Conservation (phyloP, 2,113 vertebrate genomes). For the Misgurnus anguillicaudatus region DNA sequence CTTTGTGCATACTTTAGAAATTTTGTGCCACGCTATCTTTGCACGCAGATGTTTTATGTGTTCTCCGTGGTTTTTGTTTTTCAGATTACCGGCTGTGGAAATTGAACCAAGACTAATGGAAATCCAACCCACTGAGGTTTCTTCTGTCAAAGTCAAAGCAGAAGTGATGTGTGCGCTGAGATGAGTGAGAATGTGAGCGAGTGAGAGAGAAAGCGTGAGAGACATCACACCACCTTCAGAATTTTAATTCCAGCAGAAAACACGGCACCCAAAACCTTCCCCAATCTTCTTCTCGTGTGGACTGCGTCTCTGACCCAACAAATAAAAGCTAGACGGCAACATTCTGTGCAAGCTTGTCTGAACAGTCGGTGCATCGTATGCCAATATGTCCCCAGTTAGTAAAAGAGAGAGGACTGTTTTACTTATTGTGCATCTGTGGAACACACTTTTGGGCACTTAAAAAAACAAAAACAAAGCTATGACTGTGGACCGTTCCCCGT, state of each 20-base stretch:
- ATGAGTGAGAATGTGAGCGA: conserved; percentile 87
- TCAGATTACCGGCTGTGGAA: conserved; percentile 77
- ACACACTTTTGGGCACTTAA: not conserved
- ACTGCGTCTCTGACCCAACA: conserved; percentile 48
- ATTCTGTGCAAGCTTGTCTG: conserved; percentile 38
- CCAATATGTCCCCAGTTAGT: conserved; percentile 44
- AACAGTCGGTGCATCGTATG: not conserved
- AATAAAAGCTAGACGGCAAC: conserved; percentile 55
- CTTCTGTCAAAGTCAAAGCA: conserved; percentile 82
- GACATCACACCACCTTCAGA: conserved; percentile 88
- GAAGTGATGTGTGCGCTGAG: conserved; percentile 88
- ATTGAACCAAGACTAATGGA: conserved; percentile 73
- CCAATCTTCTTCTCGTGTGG: conserved; percentile 37
- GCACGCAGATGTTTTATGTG: no score
- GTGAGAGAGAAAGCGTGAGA: conserved; percentile 81
- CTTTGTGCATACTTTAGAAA: not conserved
- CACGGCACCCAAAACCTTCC: conserved; percentile 60
- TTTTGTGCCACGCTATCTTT: not conserved
- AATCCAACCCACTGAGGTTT: conserved; percentile 85
- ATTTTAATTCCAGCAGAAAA: conserved; percentile 77
- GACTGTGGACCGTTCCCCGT: not conserved
- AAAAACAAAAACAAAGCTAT: no score
- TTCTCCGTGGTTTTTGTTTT: not conserved
- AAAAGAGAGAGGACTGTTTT: conserved; percentile 21
- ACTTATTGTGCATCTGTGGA: conserved; percentile 5